phyloP scores from a whole-genome alignment of 2,113 vertebrate species.

The Lasiurus cinereus region DNA sequence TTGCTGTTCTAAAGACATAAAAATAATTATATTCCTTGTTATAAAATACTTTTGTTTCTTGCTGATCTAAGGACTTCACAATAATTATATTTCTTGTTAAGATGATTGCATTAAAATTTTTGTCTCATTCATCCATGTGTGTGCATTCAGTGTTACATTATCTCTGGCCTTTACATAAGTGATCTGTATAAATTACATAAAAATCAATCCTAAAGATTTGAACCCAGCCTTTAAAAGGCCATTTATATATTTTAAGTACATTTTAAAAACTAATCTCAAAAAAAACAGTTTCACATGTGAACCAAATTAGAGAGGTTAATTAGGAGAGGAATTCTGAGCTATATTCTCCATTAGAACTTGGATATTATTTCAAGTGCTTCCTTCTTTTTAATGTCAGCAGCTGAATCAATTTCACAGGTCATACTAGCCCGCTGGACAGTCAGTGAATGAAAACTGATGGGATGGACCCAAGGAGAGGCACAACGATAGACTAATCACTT shows the following conservation, averaged over 20 bases:
- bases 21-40: background rate
- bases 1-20: background rate
- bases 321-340: background rate
- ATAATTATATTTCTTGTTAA: background rate
- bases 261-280: background rate
- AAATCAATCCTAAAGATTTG: background rate
- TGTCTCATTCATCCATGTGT: background rate
- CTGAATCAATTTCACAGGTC: background rate
- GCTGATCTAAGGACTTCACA: background rate
- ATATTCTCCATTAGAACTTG: background rate
- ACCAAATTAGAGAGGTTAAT: conserved; percentile 54
- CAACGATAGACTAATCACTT: rapidly evolving
- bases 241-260: conserved; percentile 31
- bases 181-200: conserved; percentile 15
- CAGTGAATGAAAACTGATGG: background rate
- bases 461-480: rapidly evolving
- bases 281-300: conserved; percentile 10
- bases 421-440: background rate
- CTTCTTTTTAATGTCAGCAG: background rate
- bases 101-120: background rate
- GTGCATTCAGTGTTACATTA: background rate
- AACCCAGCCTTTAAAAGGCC: background rate
- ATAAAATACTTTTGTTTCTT: background rate
- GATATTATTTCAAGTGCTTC: conserved; percentile 8
- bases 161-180: background rate